Evolutionary conservation across 2,888 invertebrate genomes (phyloP), one percentile per base, ranked within the genome.

Genomic region (Drosophila meridionalis): DNA sequence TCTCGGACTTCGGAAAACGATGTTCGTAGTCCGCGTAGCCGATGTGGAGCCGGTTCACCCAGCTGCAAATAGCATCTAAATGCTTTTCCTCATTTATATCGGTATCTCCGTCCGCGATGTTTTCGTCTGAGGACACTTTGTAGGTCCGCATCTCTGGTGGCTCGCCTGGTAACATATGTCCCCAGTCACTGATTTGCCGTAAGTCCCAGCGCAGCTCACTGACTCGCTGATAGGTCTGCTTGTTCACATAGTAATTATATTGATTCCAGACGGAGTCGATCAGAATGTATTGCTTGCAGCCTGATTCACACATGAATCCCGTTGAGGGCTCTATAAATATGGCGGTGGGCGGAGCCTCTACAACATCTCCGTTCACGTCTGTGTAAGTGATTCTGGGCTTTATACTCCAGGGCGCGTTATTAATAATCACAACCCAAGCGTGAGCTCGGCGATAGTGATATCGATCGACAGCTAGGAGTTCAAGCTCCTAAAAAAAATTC

Each of bases 241-340:
- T 92, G 85, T 96, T 96, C 0, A 95, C 96, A 94, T 97, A 97
- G 92, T 97, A 98, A 93, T 99, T 98, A 59, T 94, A 94, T 89
- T 98, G 94, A 87, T 98, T 98, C 95, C 98, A 99, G 59, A 98
- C 93, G 78, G 96, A 96, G 89, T 98, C 98, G 5, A 98, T 94
- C 1, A 96, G 95, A 38, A 96, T 95, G 87, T 97, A 98, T 70
- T 95, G 94, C 3, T 94, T 92, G 30, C 95, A 94, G 47, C 93
- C 90, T 0, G 96, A 90, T 0, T 95, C 94, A 76, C 95, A 94
- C 0, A 94, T 91, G 20, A 94, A 94, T 0, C 98, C 98, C 0
- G 97, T 97, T 20, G 96, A 95, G 2, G 98, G 96, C 88, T 98
- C 98, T 45, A 98, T 95, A 92, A 98, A 98, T 92, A 96, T 95